Conservation (phyloP, 2,888 invertebrate genomes). For the Holacanthella duospinosa region DNA sequence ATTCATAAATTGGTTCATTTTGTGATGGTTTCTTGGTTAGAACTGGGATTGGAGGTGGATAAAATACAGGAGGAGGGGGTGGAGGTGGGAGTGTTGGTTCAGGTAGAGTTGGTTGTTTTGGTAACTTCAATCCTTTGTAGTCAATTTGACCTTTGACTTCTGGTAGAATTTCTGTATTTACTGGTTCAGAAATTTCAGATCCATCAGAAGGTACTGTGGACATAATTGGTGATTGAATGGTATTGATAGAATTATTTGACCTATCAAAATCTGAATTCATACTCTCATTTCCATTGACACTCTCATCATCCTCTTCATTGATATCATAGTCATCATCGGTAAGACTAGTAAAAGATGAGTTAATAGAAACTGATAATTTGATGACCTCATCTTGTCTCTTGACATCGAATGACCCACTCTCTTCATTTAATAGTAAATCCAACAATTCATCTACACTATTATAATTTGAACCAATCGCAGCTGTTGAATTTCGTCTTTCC, state of each 20-base stretch:
- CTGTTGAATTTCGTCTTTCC: constrained; percentile 42
- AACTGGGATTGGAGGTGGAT: neutral
- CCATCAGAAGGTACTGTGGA: constrained; percentile 14
- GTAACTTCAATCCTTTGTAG: neutral
- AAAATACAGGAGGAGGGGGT: constrained; percentile 43
- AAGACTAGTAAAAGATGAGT: neutral
- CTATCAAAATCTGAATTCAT: neutral
- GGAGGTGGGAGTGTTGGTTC: constrained; percentile 68
- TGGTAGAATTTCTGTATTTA: neutral
- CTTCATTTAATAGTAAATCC: neutral
- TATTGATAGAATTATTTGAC: constrained; percentile 1
- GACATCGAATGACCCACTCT: neutral
- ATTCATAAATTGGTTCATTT: neutral
- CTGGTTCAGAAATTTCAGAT: neutral
- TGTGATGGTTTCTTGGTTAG: neutral
- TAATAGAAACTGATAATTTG: neutral
- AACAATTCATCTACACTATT: neutral
- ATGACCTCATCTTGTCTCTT: neutral
- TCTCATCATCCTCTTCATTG: constrained; percentile 9
- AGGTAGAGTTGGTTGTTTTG: constrained; percentile 52
- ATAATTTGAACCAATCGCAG: neutral
- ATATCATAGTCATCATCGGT: neutral
- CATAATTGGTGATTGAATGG: constrained; percentile 22
- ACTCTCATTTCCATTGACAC: constrained; percentile 11
- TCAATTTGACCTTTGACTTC: neutral